Percentiles rank a stretch among this genome's conserved stretches.
Conservation (phyloP, 1,140 invertebrate genomes). For the Eufriesea mexicana region DNA sequence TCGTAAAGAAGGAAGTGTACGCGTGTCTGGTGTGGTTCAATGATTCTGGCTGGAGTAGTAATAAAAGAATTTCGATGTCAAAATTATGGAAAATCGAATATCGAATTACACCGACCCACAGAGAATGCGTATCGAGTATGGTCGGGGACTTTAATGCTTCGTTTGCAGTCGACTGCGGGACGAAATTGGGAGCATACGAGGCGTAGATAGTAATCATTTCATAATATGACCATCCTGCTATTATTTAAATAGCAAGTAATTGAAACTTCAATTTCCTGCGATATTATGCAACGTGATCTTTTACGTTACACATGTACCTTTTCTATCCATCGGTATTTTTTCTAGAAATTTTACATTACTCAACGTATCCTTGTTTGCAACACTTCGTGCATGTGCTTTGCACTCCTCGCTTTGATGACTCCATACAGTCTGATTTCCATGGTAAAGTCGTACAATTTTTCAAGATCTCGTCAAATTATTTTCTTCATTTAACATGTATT, state of each 20-base stretch:
- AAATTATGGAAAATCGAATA: neutral
- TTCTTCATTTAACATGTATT: neutral
- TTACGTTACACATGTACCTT: neutral
- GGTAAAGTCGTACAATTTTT: neutral
- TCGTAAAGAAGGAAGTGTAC: too few relatives aligned
- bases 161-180: neutral
- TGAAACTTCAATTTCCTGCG: constrained; percentile 45
- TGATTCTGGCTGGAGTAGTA: too few relatives aligned
- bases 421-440: neutral
- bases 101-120: neutral
- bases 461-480: too few relatives aligned
- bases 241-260: constrained; percentile 41
- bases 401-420: neutral
- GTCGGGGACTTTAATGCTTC: constrained; percentile 33
- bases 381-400: neutral
- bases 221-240: constrained; percentile 25
- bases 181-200: constrained; percentile 13
- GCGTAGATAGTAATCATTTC: constrained; percentile 41
- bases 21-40: too few relatives aligned
- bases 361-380: neutral
- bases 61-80: too few relatives aligned
- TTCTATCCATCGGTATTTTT: neutral
- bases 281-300: constrained; percentile 15
- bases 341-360: neutral
- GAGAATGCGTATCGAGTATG: neutral